These are phyloP conservation scores for Desmodus rotundus DNA, from an alignment of 2,113 vertebrate genomes.

Conservation along the genomic window DNA sequence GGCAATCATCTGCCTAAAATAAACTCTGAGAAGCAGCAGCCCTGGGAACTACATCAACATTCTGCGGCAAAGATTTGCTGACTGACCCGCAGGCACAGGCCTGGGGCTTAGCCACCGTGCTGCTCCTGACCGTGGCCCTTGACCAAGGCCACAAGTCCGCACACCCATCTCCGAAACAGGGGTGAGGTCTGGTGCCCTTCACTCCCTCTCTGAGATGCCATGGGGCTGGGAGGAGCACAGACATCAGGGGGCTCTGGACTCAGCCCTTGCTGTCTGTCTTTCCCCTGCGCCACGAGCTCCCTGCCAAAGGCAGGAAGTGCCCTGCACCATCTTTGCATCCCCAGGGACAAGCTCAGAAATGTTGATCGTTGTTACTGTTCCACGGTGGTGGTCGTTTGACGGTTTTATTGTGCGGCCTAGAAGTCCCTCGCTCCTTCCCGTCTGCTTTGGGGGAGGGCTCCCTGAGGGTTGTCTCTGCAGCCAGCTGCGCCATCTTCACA, in stretches of 20 bases:
- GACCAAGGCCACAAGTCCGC: neutral
- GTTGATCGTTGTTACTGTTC: fast-evolving
- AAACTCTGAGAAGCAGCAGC: conserved; percentile 40
- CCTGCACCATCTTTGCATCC: neutral
- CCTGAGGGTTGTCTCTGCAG: fast-evolving
- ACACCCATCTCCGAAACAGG: neutral
- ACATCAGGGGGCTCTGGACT: neutral
- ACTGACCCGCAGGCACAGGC: conserved; percentile 23
- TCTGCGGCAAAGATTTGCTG: conserved; percentile 7
- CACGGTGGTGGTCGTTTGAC: fast-evolving
- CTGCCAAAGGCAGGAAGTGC: neutral
- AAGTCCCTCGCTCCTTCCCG: neutral
- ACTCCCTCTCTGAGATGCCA: neutral
- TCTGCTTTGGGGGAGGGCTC: neutral
- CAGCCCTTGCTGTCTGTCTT: neutral
- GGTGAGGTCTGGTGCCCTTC: neutral
- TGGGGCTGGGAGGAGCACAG: neutral
- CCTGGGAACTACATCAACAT: conserved; percentile 2
- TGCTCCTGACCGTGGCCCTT: neutral
- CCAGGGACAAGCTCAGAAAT: neutral
- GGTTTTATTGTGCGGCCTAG: neutral
- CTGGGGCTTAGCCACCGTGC: neutral
- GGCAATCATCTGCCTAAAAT: conserved; percentile 57
- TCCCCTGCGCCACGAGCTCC: neutral
- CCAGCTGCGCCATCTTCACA: neutral